phyloP scores from a whole-genome alignment of 2,888 invertebrate genomes.

The Cotesia congregata region DNA sequence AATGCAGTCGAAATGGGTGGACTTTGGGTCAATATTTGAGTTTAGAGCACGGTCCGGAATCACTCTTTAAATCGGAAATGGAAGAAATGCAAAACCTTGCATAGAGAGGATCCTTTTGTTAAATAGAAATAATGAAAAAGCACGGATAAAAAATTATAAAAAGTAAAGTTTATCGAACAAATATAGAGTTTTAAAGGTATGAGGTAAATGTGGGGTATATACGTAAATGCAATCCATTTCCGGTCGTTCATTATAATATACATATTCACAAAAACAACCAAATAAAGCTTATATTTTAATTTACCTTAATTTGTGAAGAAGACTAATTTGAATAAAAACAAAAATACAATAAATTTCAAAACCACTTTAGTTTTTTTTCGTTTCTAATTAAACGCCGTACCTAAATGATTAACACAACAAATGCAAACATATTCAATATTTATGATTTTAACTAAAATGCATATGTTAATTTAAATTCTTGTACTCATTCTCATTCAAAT shows the following conservation, averaged over 20 bases:
- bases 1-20: slow-evolving; percentile 48
- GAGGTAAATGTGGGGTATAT: neutral
- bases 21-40: slow-evolving; percentile 52
- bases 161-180: neutral
- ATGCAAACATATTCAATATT: neutral
- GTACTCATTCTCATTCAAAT: neutral
- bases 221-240: neutral
- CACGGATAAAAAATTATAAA: neutral
- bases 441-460: neutral
- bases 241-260: neutral
- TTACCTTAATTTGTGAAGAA: too few relatives aligned
- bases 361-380: too few relatives aligned
- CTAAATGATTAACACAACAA: neutral
- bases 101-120: neutral
- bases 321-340: too few relatives aligned
- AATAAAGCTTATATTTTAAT: too few relatives aligned
- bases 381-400: neutral
- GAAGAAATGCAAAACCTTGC: slow-evolving; percentile 10
- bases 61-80: slow-evolving; percentile 15
- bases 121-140: neutral
- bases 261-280: too few relatives aligned
- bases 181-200: neutral
- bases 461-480: neutral
- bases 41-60: slow-evolving; percentile 30
- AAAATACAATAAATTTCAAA: too few relatives aligned